Conservation (phyloP, 2,797 vertebrate genomes). For the Rhabdophis nuchalis region DNA sequence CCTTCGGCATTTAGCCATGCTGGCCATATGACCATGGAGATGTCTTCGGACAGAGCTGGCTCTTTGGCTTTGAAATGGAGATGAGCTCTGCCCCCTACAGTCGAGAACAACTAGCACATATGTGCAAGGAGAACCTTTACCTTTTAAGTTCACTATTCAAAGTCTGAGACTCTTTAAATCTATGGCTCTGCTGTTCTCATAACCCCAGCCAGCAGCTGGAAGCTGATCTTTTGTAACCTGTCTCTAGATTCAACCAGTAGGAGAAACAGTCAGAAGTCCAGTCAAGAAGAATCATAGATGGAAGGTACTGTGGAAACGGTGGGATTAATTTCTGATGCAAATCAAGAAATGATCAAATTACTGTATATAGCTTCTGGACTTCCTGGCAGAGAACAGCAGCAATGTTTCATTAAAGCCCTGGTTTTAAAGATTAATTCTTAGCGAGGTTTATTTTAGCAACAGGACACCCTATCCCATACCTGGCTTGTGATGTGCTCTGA, state of each 20-base stretch:
- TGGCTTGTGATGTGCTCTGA: constrained; percentile 29
- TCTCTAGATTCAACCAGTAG: neutral
- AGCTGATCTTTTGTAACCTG: neutral
- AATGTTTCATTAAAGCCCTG: neutral
- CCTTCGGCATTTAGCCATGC: too few species aligned
- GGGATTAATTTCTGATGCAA: neutral
- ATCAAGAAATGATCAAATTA: neutral
- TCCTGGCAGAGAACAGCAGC: neutral
- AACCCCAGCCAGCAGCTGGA: neutral
- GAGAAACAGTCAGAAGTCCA: neutral
- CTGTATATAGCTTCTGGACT: neutral
- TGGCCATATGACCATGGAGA: too few species aligned
- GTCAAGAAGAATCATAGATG: neutral
- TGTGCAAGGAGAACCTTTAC: too few species aligned
- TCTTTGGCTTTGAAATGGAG: too few species aligned
- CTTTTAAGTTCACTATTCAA: neutral
- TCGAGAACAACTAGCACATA: too few species aligned
- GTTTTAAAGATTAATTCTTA: neutral
- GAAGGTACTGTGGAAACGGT: neutral
- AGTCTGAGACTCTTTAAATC: neutral
- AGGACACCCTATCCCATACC: constrained; percentile 29
- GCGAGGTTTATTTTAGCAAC: neutral
- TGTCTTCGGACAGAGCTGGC: too few species aligned
- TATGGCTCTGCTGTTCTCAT: neutral
- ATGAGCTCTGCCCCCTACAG: too few species aligned